Evolutionary conservation across 2,888 invertebrate genomes (phyloP).

Genomic region (Harmothoe impar): DNA sequence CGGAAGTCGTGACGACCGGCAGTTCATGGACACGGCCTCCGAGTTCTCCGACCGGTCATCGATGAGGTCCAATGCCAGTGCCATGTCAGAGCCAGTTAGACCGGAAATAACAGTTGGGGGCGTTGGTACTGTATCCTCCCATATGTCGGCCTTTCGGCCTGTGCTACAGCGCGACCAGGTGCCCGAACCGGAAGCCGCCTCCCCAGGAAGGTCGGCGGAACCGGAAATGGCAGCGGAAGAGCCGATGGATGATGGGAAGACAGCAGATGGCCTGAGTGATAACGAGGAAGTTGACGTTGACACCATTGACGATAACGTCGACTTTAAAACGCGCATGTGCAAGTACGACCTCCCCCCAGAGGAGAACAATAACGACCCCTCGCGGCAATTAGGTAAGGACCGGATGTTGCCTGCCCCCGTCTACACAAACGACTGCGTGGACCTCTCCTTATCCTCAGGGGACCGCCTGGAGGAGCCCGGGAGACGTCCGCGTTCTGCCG

Average conservation of each 20-base stretch:
- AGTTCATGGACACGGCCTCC: conserved; percentile 6
- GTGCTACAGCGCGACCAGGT: conserved; percentile 42
- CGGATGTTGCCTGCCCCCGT: conserved; percentile 1
- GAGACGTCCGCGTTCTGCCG: conserved; percentile 29
- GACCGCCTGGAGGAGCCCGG: neutral
- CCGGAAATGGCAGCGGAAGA: conserved; percentile 33
- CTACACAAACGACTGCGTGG: neutral
- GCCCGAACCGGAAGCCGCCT: neutral
- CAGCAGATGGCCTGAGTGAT: neutral
- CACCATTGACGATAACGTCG: conserved; percentile 62
- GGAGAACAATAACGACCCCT: conserved; percentile 61
- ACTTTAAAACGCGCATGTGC: conserved; percentile 48
- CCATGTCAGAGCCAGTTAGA: conserved; percentile 38
- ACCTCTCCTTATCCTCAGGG: neutral
- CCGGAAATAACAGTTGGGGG: neutral
- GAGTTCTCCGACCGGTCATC: conserved; percentile 56
- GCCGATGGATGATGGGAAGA: neutral
- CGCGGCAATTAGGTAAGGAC: neutral
- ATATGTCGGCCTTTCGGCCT: conserved; percentile 62
- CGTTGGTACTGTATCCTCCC: neutral
- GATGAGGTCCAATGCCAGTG: conserved; percentile 49
- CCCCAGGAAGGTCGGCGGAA: neutral
- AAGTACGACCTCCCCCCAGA: conserved; percentile 43
- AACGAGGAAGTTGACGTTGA: conserved; percentile 63
- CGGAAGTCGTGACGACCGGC: conserved; percentile 53